Evolutionary conservation across 2,888 invertebrate species (phyloP), one percentile per base, ranked within the genome.

Genomic region (Heliconius ismenius): DNA sequence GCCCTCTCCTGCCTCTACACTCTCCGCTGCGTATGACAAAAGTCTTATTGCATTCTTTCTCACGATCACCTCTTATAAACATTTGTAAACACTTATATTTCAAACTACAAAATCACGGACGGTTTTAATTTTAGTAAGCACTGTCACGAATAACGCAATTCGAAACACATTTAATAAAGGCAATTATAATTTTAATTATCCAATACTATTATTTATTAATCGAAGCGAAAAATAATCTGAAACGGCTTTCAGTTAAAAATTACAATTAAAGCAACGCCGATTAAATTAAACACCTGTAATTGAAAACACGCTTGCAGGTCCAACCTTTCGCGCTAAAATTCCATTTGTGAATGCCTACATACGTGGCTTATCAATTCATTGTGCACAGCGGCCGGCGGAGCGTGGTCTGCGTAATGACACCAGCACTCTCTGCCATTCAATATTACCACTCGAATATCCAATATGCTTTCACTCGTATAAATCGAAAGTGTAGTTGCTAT

Each of bases 361-460:
- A 81, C 39, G 82, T 82, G 82, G 81, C 80, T 82, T 80, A 84
- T 85, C 83, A 83, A 83, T 85, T 85, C 84, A 84, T 85, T 84
- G 83, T 84, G 81, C 81, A 79, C 79, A 76, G 79, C 79, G 76
- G 80, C 81, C 80, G 80, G 81, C 78, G 77, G 78, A 76, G 81
- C 79, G 58, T 79, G 80, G 80, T 78, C 77, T 65, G 58, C 78
- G 73, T 74, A 75, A 73, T 73, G 74, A 69, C 76, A 76, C 73
- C 68, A 75, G 80, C 76, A 79, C 80, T 77, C 81, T 76, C 83
- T 80, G 84, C 82, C 83, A 88, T 89, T 88, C 89, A 87, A 90
- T 89, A 89, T 90, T 86, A 84, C 84, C 86, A 86, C 88, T 90
- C 88, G 88, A 90, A 90, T 89, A 90, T 91, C 89, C 89, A 90